A percentile compares a stretch with the other conserved stretches of the same genome.
These are phyloP conservation scores for Muscicapa adusta DNA, from an alignment of 2,113 vertebrate genomes.

Conservation along the genomic window DNA sequence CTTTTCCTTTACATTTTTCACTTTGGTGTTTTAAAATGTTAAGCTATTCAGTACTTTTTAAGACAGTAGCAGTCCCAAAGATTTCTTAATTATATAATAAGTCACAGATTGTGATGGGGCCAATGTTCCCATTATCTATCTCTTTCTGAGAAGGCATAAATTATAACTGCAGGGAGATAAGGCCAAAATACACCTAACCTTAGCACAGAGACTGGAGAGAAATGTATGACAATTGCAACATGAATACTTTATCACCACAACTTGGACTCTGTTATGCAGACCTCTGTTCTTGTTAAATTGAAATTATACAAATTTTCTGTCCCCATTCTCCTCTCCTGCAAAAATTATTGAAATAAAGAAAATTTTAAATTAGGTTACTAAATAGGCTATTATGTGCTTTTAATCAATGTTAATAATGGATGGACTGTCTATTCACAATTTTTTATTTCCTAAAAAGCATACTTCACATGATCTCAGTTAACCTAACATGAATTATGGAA, in stretches of 20 bases:
- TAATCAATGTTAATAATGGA: not conserved
- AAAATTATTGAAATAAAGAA: not conserved
- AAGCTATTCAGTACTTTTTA: not conserved
- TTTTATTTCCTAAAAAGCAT: not conserved
- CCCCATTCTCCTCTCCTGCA: not conserved
- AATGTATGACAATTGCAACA: not conserved
- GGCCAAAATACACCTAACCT: not conserved
- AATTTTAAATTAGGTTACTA: not conserved
- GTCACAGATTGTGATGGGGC: not conserved
- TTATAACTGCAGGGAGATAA: not conserved
- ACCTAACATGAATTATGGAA: not conserved
- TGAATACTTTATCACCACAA: not conserved
- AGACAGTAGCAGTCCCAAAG: not conserved
- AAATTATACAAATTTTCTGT: not conserved
- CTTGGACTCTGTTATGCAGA: not conserved
- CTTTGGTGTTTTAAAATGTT: not conserved
- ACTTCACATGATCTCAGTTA: not conserved
- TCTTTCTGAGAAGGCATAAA: not conserved
- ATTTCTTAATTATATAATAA: not conserved
- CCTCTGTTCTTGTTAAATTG: not conserved
- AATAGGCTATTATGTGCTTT: not conserved
- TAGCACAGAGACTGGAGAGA: not conserved
- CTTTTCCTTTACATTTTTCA: not conserved
- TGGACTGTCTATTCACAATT: not conserved
- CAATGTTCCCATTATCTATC: not conserved